A percentile compares a stretch with the other conserved stretches of the same genome.
Conservation (phyloP, 2,797 vertebrate genomes). For the Ctenopoma kingsleyae region DNA sequence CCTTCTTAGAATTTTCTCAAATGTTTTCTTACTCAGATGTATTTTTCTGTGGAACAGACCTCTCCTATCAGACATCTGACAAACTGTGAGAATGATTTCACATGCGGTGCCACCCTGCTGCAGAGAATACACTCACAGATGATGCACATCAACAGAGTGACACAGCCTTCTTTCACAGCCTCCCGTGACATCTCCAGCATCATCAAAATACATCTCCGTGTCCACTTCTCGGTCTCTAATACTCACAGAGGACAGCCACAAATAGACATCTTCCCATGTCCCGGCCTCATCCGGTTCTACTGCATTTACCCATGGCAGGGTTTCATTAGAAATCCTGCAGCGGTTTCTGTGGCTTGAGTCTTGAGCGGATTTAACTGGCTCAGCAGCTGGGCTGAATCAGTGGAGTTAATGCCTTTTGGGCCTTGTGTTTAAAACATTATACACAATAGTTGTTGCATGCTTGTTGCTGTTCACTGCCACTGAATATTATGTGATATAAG, state of each 20-base stretch:
- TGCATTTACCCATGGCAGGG: slow-evolving; percentile 38
- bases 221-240: slow-evolving; percentile 40
- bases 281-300: slow-evolving; percentile 28
- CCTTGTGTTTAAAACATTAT: slow-evolving; percentile 29
- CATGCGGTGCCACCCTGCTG: background rate
- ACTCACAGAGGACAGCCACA: slow-evolving; percentile 27
- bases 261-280: slow-evolving; percentile 38
- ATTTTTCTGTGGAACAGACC: background rate
- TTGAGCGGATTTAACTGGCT: slow-evolving; percentile 36
- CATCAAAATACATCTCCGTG: slow-evolving; percentile 7
- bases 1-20: background rate
- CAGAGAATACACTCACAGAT: background rate
- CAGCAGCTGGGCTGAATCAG: slow-evolving; percentile 51
- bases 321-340: slow-evolving; percentile 50
- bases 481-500: slow-evolving; percentile 15
- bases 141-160: background rate
- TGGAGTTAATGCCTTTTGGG: slow-evolving; percentile 42
- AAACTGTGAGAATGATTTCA: background rate
- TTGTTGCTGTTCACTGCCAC: slow-evolving; percentile 1
- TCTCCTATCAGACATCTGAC: background rate
- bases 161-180: slow-evolving; percentile 1
- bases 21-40: background rate
- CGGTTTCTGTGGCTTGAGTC: slow-evolving; percentile 53
- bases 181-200: slow-evolving; percentile 17
- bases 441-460: slow-evolving; percentile 16